Base-by-base conservation (phyloP, 2,888 invertebrate species). In the Lucinisca nassula region DNA sequence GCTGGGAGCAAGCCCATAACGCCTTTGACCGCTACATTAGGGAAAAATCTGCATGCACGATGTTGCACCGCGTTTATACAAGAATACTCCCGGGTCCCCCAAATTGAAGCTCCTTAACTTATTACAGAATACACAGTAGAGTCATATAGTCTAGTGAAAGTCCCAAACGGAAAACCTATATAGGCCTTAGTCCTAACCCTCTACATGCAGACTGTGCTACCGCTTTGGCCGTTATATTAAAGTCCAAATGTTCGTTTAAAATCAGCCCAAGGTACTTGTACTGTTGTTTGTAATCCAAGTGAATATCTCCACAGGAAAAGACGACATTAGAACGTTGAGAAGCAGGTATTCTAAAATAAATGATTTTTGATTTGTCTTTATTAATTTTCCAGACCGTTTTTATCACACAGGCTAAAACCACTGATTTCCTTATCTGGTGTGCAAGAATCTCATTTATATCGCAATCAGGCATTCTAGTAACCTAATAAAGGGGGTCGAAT, bases 161-260 rank as follows among this genome's bases (percentile, higher is more conserved):
- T 58, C n/a, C 38, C 73, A 45, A 40, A 75, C 21, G 40, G 82
- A 1, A 75, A 27, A 4, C 75, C 61, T 21, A 61, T 38, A 58
- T 40, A 40, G 2, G 40, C 40, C 10, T 82, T 82, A 45, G 10
- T 2, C 77, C 77, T 10, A 82, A 45, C n/a, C 37, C 82, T 37
- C 82, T 35, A 35, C 55, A 51, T 21, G 76, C 82, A 6, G 77
- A 76, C 61, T 51, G 45, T 0, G 75, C 61, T 30, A 58, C 76
- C 32, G 55, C 55, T 21, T 40, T 82, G 1, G 82, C 76, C 76
- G 67, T 82, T 1, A 21, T 8, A 37, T 17, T 75, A 75, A 35
- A 82, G 49, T 82, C 51, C 24, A 77, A 37, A 70, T 77, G 77
- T 82, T 82, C 76, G 14, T 38, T 24, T 0, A 82, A 10, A 27